Conservation (phyloP, 2,797 vertebrate species). For the Myripristis jacobus region DNA sequence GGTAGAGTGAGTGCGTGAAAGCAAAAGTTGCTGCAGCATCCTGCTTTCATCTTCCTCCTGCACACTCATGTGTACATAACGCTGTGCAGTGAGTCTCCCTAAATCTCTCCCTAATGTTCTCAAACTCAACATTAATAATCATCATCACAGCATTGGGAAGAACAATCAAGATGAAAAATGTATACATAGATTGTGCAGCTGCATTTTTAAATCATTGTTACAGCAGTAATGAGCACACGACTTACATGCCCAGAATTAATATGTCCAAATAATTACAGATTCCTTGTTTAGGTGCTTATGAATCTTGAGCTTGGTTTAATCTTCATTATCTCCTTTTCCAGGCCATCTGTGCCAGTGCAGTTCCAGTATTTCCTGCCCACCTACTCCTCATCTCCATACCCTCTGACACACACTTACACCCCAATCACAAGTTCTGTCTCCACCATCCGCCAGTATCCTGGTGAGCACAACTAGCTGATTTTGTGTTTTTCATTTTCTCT, state of each 20-base stretch:
- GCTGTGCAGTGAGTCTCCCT: too few species aligned
- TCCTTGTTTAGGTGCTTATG: background rate
- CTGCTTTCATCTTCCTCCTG: too few species aligned
- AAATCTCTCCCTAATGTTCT: too few species aligned
- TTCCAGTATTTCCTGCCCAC: slow-evolving; percentile 97
- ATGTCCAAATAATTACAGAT: background rate
- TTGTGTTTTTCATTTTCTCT: background rate
- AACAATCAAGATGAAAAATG: too few species aligned
- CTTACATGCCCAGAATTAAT: background rate
- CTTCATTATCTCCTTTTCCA: slow-evolving; percentile 55
- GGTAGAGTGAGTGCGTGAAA: too few species aligned
- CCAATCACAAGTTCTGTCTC: slow-evolving; percentile 98
- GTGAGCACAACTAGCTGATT: slow-evolving; percentile 73
- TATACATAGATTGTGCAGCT: too few species aligned
- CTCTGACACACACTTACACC: slow-evolving; percentile 94
- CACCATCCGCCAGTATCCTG: slow-evolving; percentile 95
- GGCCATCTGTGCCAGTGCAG: slow-evolving; percentile 94
- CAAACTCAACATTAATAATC: too few species aligned
- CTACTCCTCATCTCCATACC: slow-evolving; percentile 92
- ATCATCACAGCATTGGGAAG: too few species aligned
- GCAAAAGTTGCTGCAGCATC: too few species aligned
- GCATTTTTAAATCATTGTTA: background rate
- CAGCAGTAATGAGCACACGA: background rate
- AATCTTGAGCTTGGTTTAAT: slow-evolving; percentile 6
- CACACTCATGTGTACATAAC: too few species aligned